phyloP scores from a whole-genome alignment of 64 coral and sea anemone species.

The Montipora foliosa region DNA sequence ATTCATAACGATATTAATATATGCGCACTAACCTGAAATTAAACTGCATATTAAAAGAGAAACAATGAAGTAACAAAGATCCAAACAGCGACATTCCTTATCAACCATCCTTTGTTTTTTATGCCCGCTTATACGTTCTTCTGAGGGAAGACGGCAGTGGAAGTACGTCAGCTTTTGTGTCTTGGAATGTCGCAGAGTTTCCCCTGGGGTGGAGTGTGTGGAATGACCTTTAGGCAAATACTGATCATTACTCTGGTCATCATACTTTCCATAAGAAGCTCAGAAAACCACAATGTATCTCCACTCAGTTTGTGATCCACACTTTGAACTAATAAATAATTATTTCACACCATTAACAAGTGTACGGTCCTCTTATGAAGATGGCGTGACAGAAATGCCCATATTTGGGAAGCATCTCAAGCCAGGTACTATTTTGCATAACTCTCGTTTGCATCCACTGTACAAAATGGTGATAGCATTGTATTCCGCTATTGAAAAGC shows the following conservation, averaged over 20 bases:
- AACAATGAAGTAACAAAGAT: neutral
- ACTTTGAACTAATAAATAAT: too few species aligned
- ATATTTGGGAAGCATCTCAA: conserved; percentile 11
- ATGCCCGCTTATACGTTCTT: neutral
- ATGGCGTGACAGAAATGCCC: conserved; percentile 23
- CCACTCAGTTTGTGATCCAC: too few species aligned
- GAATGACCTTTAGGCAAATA: too few species aligned
- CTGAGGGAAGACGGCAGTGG: neutral
- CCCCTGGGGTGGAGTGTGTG: too few species aligned
- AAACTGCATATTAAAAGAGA: neutral
- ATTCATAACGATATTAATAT: neutral
- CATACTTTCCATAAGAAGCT: too few species aligned
- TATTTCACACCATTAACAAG: too few species aligned
- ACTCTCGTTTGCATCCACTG: neutral
- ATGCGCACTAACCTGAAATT: neutral
- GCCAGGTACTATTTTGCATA: conserved; percentile 19
- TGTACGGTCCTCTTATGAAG: neutral
- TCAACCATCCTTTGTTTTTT: neutral
- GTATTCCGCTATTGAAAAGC: neutral
- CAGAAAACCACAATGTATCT: too few species aligned
- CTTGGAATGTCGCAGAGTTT: too few species aligned
- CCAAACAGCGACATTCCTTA: neutral
- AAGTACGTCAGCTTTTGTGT: too few species aligned
- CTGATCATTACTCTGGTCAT: too few species aligned
- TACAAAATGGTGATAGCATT: too few species aligned